phyloP scores from a whole-genome alignment of 2,113 vertebrate species.

The Ceyx cyanopectus region DNA sequence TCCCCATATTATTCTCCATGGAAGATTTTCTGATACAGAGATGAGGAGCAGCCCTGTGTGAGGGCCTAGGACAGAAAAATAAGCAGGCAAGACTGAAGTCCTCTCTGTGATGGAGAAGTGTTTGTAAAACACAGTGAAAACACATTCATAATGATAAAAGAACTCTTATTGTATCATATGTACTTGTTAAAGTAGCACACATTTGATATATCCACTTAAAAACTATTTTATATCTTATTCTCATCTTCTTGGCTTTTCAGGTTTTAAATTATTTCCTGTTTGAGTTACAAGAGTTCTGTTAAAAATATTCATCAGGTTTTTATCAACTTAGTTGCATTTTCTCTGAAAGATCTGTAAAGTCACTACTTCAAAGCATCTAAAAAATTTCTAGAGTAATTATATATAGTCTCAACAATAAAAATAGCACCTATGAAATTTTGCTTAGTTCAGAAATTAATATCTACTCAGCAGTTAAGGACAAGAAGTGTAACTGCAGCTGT shows the following conservation, averaged over 20 bases:
- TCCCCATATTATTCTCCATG: neutral
- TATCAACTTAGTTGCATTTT: neutral
- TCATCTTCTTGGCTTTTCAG: neutral
- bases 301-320: neutral
- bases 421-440: neutral
- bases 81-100: neutral
- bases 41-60: neutral
- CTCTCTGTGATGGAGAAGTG: neutral
- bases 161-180: neutral
- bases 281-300: neutral
- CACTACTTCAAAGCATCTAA: neutral
- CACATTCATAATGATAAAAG: neutral
- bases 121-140: neutral
- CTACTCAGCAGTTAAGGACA: neutral
- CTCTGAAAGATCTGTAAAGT: neutral
- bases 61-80: neutral
- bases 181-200: neutral
- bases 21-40: neutral
- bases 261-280: neutral
- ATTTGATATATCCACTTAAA: neutral
- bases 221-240: neutral
- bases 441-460: neutral
- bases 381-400: neutral
- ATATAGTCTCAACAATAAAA: neutral
- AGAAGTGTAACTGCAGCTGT: neutral